Conservation (phyloP, 2,888 invertebrate genomes). For the Drosophila bunnanda region DNA sequence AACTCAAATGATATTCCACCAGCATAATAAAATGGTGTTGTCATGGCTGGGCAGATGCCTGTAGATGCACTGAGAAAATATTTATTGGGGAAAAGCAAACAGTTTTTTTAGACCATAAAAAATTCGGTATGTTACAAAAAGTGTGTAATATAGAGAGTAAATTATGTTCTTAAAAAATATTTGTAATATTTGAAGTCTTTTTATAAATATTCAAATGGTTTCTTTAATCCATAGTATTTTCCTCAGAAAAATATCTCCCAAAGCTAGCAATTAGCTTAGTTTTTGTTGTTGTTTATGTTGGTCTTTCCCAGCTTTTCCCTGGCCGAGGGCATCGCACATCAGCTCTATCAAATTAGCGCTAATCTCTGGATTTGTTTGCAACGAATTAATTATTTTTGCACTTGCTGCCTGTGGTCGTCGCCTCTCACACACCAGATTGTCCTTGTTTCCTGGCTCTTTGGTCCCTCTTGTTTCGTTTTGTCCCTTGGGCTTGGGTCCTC, state of each 20-base stretch:
- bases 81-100: neutral
- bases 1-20: neutral
- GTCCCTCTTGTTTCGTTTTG: conserved; percentile 25
- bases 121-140: too few species aligned
- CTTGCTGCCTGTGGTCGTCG: conserved; percentile 34
- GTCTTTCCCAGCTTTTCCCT: conserved; percentile 4
- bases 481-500: conserved; percentile 27
- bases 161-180: too few species aligned
- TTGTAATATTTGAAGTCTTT: too few species aligned
- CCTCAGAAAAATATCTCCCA: neutral
- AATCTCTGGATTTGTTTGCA: conserved; percentile 62
- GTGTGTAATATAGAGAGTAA: too few species aligned
- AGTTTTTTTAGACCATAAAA: too few species aligned
- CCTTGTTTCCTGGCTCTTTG: conserved; percentile 13
- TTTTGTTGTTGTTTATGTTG: conserved; percentile 15
- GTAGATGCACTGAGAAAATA: neutral
- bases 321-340: conserved; percentile 44
- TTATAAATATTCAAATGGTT: too few species aligned
- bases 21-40: conserved; percentile 7
- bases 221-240: neutral
- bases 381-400: conserved; percentile 73
- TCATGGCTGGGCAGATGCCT: neutral
- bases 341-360: conserved; percentile 59
- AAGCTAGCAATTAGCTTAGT: conserved; percentile 25
- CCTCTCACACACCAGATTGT: conserved; percentile 13